phyloP scores from a whole-genome alignment of 2,888 invertebrate genomes.

The Tetragonula carbonaria region DNA sequence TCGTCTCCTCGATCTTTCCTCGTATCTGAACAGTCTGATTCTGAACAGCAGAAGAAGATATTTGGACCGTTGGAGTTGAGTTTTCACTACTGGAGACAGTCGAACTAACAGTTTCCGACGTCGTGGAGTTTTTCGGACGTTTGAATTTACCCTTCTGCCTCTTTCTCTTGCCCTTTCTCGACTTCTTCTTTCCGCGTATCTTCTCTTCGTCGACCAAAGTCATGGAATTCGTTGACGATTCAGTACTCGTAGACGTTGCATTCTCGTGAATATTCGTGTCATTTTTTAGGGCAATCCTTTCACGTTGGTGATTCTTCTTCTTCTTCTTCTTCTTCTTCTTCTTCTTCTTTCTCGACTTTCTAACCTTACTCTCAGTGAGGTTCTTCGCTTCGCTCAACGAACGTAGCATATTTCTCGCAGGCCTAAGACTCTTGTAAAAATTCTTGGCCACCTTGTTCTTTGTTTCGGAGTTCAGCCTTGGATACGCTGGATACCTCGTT shows the following conservation, averaged over 20 bases:
- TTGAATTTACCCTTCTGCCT: background rate
- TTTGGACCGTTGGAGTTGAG: background rate
- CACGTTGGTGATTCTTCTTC: background rate
- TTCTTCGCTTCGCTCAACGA: background rate
- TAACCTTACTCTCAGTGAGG: too few species aligned
- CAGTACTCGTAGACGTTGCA: accelerated
- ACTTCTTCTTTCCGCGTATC: background rate
- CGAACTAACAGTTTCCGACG: background rate
- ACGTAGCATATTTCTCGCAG: background rate
- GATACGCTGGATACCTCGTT: too few species aligned
- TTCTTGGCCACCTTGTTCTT: too few species aligned
- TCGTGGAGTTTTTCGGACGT: background rate
- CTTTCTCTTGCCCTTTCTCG: background rate
- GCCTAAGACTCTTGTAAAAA: background rate
- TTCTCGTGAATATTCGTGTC: background rate
- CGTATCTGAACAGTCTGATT: too few species aligned
- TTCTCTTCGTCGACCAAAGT: background rate
- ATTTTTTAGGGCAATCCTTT: background rate
- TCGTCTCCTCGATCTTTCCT: background rate
- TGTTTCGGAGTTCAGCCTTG: too few species aligned
- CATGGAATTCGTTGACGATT: background rate
- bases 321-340: background rate
- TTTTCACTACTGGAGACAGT: background rate
- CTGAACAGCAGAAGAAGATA: too few species aligned
- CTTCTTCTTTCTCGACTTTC: background rate